Percentiles rank a stretch among this genome's conserved stretches.
Conservation (phyloP, 2,888 invertebrate species). For the Ashinkailepas kermadecensis region DNA sequence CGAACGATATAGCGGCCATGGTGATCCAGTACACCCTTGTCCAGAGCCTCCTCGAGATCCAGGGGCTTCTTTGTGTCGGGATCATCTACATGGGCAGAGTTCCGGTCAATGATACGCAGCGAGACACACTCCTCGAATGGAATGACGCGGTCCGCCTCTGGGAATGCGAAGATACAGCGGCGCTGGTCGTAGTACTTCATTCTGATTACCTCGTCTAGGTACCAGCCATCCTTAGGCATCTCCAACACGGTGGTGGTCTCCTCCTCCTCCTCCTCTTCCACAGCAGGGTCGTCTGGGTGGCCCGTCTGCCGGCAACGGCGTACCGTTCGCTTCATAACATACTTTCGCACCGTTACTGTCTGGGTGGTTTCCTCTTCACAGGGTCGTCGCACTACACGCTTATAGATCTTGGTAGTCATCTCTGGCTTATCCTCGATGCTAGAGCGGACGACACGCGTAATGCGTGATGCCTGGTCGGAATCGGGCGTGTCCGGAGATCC, state of each 20-base stretch:
- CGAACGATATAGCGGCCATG: slow-evolving; percentile 61
- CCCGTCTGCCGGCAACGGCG: neutral
- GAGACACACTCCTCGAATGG: slow-evolving; percentile 81
- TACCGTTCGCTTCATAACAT: neutral
- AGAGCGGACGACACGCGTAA: neutral
- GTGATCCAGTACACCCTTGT: slow-evolving; percentile 66
- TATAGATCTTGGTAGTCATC: slow-evolving; percentile 7
- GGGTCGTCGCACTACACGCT: slow-evolving; percentile 2
- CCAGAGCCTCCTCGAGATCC: slow-evolving; percentile 61
- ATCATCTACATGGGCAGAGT: slow-evolving; percentile 74
- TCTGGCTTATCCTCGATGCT: slow-evolving; percentile 2
- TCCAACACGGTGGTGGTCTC: slow-evolving; percentile 44
- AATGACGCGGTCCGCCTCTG: slow-evolving; percentile 73
- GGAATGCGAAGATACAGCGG: slow-evolving; percentile 74
- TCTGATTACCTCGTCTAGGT: slow-evolving; percentile 71
- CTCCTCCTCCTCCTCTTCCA: slow-evolving; percentile 26
- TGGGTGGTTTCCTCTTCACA: neutral
- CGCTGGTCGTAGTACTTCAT: slow-evolving; percentile 72
- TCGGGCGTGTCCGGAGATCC: neutral
- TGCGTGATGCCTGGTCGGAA: neutral
- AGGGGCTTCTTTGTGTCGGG: slow-evolving; percentile 57
- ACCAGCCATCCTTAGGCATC: slow-evolving; percentile 75
- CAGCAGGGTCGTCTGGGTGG: slow-evolving; percentile 27
- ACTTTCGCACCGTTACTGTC: neutral
- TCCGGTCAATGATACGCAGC: slow-evolving; percentile 72